These are phyloP conservation scores for Acronicta psi DNA, from an alignment of 2,888 invertebrate species.

Conservation along the genomic window DNA sequence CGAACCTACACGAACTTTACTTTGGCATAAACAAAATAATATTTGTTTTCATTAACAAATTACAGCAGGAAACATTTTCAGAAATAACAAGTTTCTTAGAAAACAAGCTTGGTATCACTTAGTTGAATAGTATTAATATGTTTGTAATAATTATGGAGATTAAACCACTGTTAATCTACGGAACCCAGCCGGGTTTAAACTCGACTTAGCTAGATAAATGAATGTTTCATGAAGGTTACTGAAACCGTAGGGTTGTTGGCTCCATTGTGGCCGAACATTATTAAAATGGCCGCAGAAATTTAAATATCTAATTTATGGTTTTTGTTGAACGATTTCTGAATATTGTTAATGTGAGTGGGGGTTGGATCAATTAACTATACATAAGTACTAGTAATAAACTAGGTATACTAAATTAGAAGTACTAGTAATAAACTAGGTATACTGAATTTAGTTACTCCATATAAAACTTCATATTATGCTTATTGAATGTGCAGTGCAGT, in stretches of 20 bases:
- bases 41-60: too few species aligned
- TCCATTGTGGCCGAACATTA: slow-evolving; percentile 2
- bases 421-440: too few species aligned
- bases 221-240: slow-evolving; percentile 50
- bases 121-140: slow-evolving; percentile 43
- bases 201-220: slow-evolving; percentile 45
- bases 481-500: too few species aligned
- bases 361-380: too few species aligned
- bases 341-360: neutral
- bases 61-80: neutral
- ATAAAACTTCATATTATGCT: too few species aligned
- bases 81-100: slow-evolving; percentile 1
- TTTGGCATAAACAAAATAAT: too few species aligned
- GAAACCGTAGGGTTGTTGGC: slow-evolving; percentile 27
- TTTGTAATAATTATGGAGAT: slow-evolving; percentile 43
- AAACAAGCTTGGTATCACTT: slow-evolving; percentile 16
- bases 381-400: too few species aligned
- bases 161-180: slow-evolving; percentile 49
- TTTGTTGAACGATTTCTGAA: neutral
- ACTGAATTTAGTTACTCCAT: too few species aligned
- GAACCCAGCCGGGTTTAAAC: slow-evolving; percentile 38
- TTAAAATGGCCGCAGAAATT: neutral
- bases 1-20: too few species aligned
- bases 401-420: too few species aligned
- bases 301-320: neutral